Evolutionary conservation across 2,113 vertebrate species (phyloP).

Genomic region (Excalfactoria chinensis): DNA sequence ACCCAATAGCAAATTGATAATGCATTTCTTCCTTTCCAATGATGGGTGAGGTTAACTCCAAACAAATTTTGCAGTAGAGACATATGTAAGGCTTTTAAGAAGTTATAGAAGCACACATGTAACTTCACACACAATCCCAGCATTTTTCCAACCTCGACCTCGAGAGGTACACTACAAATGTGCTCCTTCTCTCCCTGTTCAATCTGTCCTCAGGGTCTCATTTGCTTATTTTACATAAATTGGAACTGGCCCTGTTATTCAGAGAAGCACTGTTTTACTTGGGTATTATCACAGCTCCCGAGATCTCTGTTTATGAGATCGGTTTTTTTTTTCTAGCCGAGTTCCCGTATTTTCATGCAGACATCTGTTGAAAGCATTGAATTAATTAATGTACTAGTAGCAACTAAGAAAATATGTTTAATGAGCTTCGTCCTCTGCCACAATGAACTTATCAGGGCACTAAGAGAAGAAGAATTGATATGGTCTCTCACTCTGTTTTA

Average conservation of each 20-base stretch:
- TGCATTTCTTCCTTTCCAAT: background rate
- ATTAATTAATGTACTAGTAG: constrained; percentile 65
- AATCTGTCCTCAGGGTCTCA: constrained; percentile 12
- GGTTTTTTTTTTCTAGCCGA: constrained; percentile 40
- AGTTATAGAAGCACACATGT: background rate
- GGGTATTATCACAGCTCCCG: constrained; percentile 47
- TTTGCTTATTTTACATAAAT: constrained; percentile 29
- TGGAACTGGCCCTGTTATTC: constrained; percentile 53
- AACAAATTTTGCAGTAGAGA: background rate
- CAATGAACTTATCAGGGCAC: constrained; percentile 22
- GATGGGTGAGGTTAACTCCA: background rate
- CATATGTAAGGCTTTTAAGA: background rate
- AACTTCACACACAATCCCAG: background rate
- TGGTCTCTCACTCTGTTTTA: background rate
- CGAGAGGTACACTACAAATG: background rate
- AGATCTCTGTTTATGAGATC: constrained; percentile 53
- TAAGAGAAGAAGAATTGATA: background rate
- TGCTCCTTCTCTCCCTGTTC: constrained; percentile 11
- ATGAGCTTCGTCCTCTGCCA: constrained; percentile 53
- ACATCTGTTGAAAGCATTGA: constrained; percentile 66
- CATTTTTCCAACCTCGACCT: background rate
- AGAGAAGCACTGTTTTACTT: constrained; percentile 64
- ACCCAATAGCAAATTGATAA: background rate
- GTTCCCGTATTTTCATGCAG: constrained; percentile 40
- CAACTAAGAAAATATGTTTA: constrained; percentile 58